Evolutionary conservation across 2,797 vertebrate species (phyloP), one percentile per base, ranked within the genome.

Genomic region (Microctenopoma steveboyesi): DNA sequence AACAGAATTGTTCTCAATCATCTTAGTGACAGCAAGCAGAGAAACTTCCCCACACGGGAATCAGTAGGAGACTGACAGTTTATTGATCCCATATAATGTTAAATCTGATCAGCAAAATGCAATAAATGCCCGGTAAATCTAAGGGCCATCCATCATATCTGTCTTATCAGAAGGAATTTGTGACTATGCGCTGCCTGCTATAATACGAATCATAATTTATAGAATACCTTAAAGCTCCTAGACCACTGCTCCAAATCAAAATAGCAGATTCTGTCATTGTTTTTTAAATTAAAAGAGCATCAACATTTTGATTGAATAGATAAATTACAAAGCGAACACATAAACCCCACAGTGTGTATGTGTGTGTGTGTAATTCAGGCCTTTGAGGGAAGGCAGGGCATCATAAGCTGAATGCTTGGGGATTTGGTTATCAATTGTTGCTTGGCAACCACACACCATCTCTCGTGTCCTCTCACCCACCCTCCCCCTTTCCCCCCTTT

Each of bases 401-500:
- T 88, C 89, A 89, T 89, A 81, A 81, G 74, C 66, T 73, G 87
- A 90, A 91, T 95, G 91, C 92, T 89, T 81, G 48, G 94, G 94
- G 95, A 96, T 96, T 95, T 95, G 93, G 87, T 93, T 95, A 95
- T 94, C 91, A 55, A 52, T 90, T 86, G 93, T 93, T 95, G 93
- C 94, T 75, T 92, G 88, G 93, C 92, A 93, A 95, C 83, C 74
- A 74, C 91, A 83, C 58, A 71, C 85, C 69, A 92, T 90, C 91
- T 91, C 91, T 78, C 16, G 52, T 88, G 80, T 85, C 84, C 85
- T 86, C 84, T 84, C 83, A 55, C 75, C 69, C 67, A 50, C 51
- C 62, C 54, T 53, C 39, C 71, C 59, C 48, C 76, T 42, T 40
- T 37, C 16, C 22, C 48, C 22, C 54, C 4, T 47, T 18, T 64